Percentiles rank a stretch among this genome's conserved stretches.
These are phyloP conservation scores for Ornithoptera alexandrae DNA, from an alignment of 2,888 invertebrate species.

Conservation along the genomic window DNA sequence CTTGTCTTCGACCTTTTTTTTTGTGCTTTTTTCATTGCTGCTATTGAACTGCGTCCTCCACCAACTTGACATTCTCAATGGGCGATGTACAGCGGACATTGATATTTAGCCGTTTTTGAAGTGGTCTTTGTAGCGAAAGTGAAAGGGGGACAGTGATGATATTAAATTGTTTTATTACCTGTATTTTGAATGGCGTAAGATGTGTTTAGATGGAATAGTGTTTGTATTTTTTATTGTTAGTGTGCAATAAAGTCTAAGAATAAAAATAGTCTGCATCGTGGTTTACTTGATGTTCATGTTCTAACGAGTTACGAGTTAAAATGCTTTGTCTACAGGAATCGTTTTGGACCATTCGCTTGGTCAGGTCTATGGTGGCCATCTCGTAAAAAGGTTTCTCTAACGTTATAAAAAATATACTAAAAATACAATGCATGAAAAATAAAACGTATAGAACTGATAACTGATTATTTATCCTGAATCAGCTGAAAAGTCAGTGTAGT, in stretches of 20 bases:
- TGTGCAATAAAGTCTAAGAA: too few relatives aligned
- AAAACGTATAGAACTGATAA: too few relatives aligned
- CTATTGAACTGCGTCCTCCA: neutral
- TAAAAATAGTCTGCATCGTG: too few relatives aligned
- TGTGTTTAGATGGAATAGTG: neutral
- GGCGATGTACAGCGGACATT: constrained; percentile 7
- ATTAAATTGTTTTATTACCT: neutral
- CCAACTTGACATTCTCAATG: neutral
- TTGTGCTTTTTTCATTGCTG: constrained; percentile 8
- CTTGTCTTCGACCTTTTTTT: constrained; percentile 34
- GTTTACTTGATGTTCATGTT: too few relatives aligned
- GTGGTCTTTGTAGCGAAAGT: constrained; percentile 10
- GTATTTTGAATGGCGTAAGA: neutral
- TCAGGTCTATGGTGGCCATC: too few relatives aligned
- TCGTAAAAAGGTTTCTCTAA: neutral
- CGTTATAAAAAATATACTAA: neutral
- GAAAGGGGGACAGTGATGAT: neutral
- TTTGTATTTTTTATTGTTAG: too few relatives aligned
- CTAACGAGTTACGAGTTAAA: too few relatives aligned
- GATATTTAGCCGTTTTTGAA: constrained; percentile 2
- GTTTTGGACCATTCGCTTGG: too few relatives aligned
- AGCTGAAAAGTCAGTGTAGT: neutral
- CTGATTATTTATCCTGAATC: too few relatives aligned
- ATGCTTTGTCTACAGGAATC: too few relatives aligned
- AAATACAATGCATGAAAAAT: neutral